Base-by-base conservation (phyloP, 2,888 invertebrate genomes). In the Dicyrtoma fusca region DNA sequence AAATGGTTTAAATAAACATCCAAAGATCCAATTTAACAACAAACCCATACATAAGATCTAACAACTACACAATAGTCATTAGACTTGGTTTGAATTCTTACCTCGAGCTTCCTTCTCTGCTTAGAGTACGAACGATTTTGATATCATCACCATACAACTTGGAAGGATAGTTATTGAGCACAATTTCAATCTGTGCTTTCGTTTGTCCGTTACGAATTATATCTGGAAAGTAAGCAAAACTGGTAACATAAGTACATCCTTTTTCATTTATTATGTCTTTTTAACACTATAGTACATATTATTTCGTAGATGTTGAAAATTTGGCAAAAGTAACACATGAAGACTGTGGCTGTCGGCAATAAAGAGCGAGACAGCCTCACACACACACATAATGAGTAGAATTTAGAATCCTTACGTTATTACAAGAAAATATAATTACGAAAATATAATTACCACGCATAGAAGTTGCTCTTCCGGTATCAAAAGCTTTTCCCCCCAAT, bases 401-500 rank as follows among this genome's bases (percentile, higher is more conserved):
- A 21, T n/a, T n/a, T n/a, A n/a, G n/a, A n/a, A n/a, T n/a, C n/a
- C n/a, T n/a, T n/a, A n/a, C n/a, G n/a, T n/a, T n/a, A 47, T 25
- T 23, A 25, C 26, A n/a, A 64, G 23, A 19, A 10, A 13, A n/a
- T 19, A 53, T 53, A 21, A 5, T 55, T 4, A 3, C 4, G n/a
- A 55, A 17, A 21, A 11, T 21, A 21, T 34, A 34, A 34, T 2
- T 42, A 74, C 74, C 71, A 65, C 53, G 55, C 21, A 71, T 71
- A 11, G 62, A 64, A 23, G 44, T 64, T 11, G 53, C 59, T 25
- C 74, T 6, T 6, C 53, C 64, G 0, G 71, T 74, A 13, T 57
- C 59, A 26, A 47, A 57, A 10, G 74, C 71, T 23, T 66, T 72
- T 25, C 57, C 74, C 0, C 74, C 74, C 0, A 74, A 42, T 4